These are phyloP conservation scores for Pyxicephalus adspersus DNA, from an alignment of 2,113 vertebrate genomes.

Conservation along the genomic window DNA sequence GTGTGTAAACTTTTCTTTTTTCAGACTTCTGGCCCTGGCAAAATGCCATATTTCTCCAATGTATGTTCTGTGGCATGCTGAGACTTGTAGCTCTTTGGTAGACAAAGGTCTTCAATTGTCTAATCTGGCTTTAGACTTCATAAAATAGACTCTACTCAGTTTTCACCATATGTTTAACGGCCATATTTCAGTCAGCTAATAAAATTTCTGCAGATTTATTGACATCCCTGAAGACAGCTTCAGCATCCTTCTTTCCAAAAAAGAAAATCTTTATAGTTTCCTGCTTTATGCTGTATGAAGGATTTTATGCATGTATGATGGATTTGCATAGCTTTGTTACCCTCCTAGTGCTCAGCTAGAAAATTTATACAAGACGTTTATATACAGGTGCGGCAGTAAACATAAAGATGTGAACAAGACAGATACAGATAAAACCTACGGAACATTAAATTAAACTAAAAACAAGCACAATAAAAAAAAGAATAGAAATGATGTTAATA, in stretches of 20 bases:
- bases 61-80: too few relatives aligned
- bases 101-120: too few relatives aligned
- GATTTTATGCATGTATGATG: constrained; percentile 37
- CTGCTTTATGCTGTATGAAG: background rate
- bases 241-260: constrained; percentile 27
- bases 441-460: background rate
- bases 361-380: background rate
- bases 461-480: background rate
- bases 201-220: constrained; percentile 31
- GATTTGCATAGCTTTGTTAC: constrained; percentile 10
- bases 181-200: background rate
- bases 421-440: background rate
- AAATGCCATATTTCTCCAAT: too few relatives aligned
- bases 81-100: too few relatives aligned
- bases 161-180: background rate
- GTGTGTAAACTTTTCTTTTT: too few relatives aligned
- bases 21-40: too few relatives aligned
- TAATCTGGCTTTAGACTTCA: constrained; percentile 4
- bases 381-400: constrained; percentile 30
- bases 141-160: constrained; percentile 40
- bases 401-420: background rate
- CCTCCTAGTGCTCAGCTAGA: background rate
- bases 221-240: background rate
- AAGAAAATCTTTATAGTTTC: background rate
- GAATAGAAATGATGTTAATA: background rate